A percentile compares a stretch with the other conserved stretches of the same genome.
phyloP scores from a whole-genome alignment of 2,797 vertebrate species.

The Enteromius trimaculatus region DNA sequence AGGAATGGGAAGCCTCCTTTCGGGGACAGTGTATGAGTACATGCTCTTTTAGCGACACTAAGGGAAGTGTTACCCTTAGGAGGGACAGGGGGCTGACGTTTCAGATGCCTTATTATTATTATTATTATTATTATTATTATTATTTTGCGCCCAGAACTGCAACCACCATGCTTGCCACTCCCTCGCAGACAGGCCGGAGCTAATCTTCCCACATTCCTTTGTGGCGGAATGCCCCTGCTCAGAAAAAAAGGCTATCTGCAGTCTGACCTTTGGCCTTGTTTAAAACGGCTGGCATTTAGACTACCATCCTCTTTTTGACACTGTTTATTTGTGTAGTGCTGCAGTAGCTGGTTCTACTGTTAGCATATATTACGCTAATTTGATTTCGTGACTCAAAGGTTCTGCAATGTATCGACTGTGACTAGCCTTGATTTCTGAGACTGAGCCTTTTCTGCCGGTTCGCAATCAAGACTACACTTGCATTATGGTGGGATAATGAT shows the following conservation, averaged over 20 bases:
- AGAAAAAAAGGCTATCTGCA: slow-evolving; percentile 76
- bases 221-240: slow-evolving; percentile 75
- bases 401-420: slow-evolving; percentile 66
- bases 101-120: slow-evolving; percentile 64
- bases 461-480: slow-evolving; percentile 67
- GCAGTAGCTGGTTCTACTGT: slow-evolving; percentile 71
- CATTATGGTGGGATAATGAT: slow-evolving; percentile 64
- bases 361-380: slow-evolving; percentile 44
- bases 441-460: slow-evolving; percentile 55
- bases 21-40: slow-evolving; percentile 51
- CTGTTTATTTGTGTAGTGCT: slow-evolving; percentile 66
- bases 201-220: slow-evolving; percentile 79
- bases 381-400: slow-evolving; percentile 59
- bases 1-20: slow-evolving; percentile 67
- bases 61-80: slow-evolving; percentile 65
- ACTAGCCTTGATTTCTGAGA: slow-evolving; percentile 28
- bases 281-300: slow-evolving; percentile 75
- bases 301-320: slow-evolving; percentile 68
- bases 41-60: slow-evolving; percentile 65
- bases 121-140: slow-evolving; percentile 70
- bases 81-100: slow-evolving; percentile 67
- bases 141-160: slow-evolving; percentile 69
- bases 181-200: slow-evolving; percentile 68
- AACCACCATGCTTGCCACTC: slow-evolving; percentile 59
- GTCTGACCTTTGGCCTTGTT: slow-evolving; percentile 73